Evolutionary conservation across 2,113 vertebrate genomes (phyloP).

Genomic region (Anolis sagrei): DNA sequence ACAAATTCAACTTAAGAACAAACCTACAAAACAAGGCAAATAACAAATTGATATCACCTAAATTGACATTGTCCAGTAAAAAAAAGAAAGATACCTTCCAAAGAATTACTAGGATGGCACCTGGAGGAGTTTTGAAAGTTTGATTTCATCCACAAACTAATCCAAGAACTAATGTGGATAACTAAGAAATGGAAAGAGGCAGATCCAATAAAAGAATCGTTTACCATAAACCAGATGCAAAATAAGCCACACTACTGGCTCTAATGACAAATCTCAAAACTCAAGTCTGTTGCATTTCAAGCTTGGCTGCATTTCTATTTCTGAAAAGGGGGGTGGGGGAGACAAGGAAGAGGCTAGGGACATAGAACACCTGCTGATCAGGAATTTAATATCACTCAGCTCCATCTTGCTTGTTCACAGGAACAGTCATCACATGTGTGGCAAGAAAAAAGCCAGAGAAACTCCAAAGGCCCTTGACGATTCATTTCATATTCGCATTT

Average conservation of each 20-base stretch:
- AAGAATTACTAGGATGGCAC: neutral
- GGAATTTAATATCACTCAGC: constrained; percentile 49
- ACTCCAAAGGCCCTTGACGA: constrained; percentile 17
- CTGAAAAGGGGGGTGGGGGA: constrained; percentile 30
- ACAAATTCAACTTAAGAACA: no score
- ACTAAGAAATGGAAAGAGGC: neutral
- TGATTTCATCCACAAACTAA: neutral
- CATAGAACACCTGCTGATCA: constrained; percentile 62
- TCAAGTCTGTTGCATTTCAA: constrained; percentile 64
- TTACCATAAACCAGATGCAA: constrained; percentile 55
- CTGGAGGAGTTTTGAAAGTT: constrained; percentile 1
- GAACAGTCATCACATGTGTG: constrained; percentile 47
- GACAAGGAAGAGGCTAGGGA: constrained; percentile 33
- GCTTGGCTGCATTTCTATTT: constrained; percentile 53
- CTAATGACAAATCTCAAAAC: constrained; percentile 52
- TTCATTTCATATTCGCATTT: constrained; percentile 51
- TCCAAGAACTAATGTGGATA: constrained; percentile 9
- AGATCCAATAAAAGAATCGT: constrained; percentile 30
- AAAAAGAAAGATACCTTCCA: neutral
- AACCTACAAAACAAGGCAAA: neutral
- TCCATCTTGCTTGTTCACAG: constrained; percentile 53
- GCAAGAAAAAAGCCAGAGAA: constrained; percentile 69
- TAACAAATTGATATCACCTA: neutral
- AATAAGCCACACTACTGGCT: constrained; percentile 31
- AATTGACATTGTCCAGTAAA: neutral